Evolutionary conservation across 2,113 vertebrate species (phyloP).

Genomic region (Choloepus hoffmanni): DNA sequence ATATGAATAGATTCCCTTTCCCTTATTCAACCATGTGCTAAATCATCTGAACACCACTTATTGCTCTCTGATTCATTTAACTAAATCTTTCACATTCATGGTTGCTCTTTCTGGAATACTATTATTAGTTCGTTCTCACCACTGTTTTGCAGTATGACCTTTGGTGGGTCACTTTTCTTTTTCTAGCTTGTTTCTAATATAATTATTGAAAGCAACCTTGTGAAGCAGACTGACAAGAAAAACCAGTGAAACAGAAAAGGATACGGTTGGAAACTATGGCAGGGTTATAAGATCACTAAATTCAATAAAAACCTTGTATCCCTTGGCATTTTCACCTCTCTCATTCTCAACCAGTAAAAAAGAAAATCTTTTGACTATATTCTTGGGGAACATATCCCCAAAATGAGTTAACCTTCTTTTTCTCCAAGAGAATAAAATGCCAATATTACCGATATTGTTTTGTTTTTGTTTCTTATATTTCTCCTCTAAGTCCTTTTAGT

Average conservation of each 20-base stretch:
- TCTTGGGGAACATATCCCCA: neutral
- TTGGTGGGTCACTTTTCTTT: neutral
- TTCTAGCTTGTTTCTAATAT: neutral
- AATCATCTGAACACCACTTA: neutral
- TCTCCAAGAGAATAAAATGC: neutral
- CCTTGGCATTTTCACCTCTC: neutral
- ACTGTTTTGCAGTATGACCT: neutral
- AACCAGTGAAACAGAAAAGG: neutral
- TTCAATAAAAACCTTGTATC: neutral
- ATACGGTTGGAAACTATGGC: neutral
- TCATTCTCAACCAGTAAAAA: constrained; percentile 2
- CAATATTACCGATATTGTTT: neutral
- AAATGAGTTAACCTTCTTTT: neutral
- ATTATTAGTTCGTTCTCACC: neutral
- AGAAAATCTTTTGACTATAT: neutral
- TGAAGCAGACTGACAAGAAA: neutral
- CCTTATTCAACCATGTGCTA: neutral
- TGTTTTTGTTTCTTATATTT: neutral
- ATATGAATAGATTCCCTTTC: neutral
- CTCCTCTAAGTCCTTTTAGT: neutral
- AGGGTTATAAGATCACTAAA: neutral
- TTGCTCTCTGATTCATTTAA: neutral
- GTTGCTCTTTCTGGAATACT: neutral
- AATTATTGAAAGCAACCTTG: constrained; percentile 16
- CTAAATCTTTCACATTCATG: neutral